These are phyloP conservation scores for Meriones psammophilus DNA, from an alignment of 2,797 vertebrate genomes.

Conservation along the genomic window DNA sequence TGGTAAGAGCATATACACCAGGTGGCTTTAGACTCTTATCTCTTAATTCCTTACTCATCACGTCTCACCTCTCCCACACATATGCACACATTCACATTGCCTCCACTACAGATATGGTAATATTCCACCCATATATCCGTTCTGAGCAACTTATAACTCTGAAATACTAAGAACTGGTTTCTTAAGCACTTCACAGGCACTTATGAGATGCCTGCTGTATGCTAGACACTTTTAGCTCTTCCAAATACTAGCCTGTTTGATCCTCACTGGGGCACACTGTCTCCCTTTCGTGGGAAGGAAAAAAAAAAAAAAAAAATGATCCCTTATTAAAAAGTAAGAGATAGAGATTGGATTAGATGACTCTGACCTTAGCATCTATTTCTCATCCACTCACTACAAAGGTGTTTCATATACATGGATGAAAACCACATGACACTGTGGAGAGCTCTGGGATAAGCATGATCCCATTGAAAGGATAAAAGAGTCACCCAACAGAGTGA, in stretches of 20 bases:
- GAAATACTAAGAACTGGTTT: not conserved
- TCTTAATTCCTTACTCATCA: not conserved
- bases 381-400: not conserved
- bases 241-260: constrained; percentile 6
- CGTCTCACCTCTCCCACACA: not conserved
- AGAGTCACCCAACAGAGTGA: not conserved
- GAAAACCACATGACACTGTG: not conserved
- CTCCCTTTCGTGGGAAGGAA: constrained; percentile 15
- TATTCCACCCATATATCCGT: not conserved
- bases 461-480: not conserved
- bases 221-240: not conserved
- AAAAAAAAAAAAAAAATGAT: not conserved
- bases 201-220: not conserved
- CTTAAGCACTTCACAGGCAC: not conserved
- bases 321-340: not conserved
- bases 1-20: not conserved
- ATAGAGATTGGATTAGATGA: not conserved
- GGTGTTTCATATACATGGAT: not conserved
- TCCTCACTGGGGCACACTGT: not conserved
- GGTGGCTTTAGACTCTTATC: not conserved
- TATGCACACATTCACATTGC: fast-evolving
- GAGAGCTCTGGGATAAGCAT: not conserved
- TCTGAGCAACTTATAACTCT: not conserved
- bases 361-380: not conserved
- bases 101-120: not conserved